Conservation (phyloP, 2,797 vertebrate species). For the Sebastes oblongus region DNA sequence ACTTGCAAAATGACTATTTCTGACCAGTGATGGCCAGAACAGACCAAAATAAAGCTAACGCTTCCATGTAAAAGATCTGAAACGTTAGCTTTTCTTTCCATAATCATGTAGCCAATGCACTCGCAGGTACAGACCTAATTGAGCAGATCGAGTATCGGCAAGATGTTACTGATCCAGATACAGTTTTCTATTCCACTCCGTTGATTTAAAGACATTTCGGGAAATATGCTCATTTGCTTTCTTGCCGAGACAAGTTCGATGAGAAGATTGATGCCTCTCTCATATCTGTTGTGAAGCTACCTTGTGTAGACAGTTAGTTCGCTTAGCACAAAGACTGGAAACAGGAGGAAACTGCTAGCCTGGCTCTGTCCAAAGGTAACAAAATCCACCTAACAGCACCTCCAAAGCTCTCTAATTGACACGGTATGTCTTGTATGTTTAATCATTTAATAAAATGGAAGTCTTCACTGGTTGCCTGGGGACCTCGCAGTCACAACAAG, state of each 20-base stretch:
- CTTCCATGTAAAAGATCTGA: background rate
- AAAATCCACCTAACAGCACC: background rate
- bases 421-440: accelerated
- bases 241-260: background rate
- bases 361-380: background rate
- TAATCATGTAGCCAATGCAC: background rate
- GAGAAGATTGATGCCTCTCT: background rate
- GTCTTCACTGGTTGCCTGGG: too few relatives aligned
- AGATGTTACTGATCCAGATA: background rate
- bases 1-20: background rate
- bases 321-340: background rate
- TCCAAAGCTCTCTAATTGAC: background rate
- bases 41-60: background rate
- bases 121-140: background rate
- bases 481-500: too few relatives aligned
- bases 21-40: background rate
- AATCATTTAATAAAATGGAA: accelerated
- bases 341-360: background rate
- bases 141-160: background rate
- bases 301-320: background rate
- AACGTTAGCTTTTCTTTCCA: background rate
- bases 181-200: background rate
- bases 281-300: background rate
- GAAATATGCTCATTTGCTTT: background rate
- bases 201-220: background rate